Conservation (phyloP, 2,113 vertebrate genomes). For the Lagopus leucura region DNA sequence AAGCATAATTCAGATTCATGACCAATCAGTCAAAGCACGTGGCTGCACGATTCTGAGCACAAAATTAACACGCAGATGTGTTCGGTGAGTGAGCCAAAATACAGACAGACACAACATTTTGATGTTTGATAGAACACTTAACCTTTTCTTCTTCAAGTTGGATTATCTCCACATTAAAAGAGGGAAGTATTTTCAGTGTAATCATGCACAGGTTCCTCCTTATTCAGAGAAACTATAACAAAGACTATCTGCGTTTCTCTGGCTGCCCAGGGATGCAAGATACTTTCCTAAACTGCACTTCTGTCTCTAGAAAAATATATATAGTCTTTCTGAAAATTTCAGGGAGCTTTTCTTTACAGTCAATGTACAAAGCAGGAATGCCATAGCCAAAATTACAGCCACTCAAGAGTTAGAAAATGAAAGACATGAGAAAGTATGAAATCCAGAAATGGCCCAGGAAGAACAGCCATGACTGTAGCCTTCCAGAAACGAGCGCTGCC, state of each 20-base stretch:
- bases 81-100: not conserved
- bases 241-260: not conserved
- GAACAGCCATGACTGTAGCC: not conserved
- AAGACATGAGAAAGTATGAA: not conserved
- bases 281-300: not conserved
- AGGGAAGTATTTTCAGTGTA: not conserved
- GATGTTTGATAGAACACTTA: rapidly evolving
- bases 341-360: not conserved
- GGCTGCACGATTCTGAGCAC: not conserved
- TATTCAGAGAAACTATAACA: not conserved
- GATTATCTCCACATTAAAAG: not conserved
- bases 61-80: not conserved
- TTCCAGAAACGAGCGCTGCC: not conserved
- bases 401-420: not conserved
- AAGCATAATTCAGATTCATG: not conserved
- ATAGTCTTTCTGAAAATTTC: not conserved
- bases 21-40: not conserved
- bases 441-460: not conserved
- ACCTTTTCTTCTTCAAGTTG: not conserved
- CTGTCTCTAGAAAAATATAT: not conserved
- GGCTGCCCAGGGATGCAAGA: not conserved
- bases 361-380: not conserved
- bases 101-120: not conserved
- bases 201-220: not conserved
- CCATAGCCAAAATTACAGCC: not conserved